Evolutionary conservation across 2,888 invertebrate species (phyloP).

Genomic region (Hirtodrosophila alboralis): DNA sequence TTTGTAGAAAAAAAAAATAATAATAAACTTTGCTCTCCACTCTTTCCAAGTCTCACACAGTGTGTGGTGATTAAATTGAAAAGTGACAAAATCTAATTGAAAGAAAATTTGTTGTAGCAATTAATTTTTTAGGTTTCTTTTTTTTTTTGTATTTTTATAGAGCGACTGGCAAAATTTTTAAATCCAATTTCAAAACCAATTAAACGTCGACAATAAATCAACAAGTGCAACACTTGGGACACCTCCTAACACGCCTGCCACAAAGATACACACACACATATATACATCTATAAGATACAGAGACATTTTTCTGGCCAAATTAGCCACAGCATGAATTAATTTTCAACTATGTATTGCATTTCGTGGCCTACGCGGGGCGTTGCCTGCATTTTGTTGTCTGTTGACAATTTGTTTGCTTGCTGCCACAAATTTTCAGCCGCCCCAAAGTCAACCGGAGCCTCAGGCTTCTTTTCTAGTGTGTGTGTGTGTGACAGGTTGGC

Average conservation of each 20-base stretch:
- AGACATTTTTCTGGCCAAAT: slow-evolving; percentile 62
- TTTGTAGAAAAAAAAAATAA: slow-evolving; percentile 27
- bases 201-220: slow-evolving; percentile 79
- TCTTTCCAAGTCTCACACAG: slow-evolving; percentile 1
- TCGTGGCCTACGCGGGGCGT: slow-evolving; percentile 58
- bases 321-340: slow-evolving; percentile 69
- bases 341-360: slow-evolving; percentile 44
- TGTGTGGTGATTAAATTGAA: slow-evolving; percentile 27
- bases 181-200: slow-evolving; percentile 80
- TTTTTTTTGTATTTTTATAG: too few species aligned
- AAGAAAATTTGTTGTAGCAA: slow-evolving; percentile 70
- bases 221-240: slow-evolving; percentile 72
- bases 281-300: slow-evolving; percentile 10
- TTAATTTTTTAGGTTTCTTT: too few species aligned
- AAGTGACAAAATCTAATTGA: slow-evolving; percentile 73
- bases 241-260: slow-evolving; percentile 60
- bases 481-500: too few species aligned
- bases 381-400: slow-evolving; percentile 43
- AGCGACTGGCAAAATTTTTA: slow-evolving; percentile 44
- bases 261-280: slow-evolving; percentile 23
- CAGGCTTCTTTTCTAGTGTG: slow-evolving; percentile 30
- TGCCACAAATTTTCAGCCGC: slow-evolving; percentile 55
- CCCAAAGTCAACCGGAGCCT: slow-evolving; percentile 58
- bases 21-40: neutral
- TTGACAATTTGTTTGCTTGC: slow-evolving; percentile 63